Evolutionary conservation across 2,797 vertebrate genomes (phyloP), one percentile per base, ranked within the genome.

Genomic region (Acanthurus leucopareius): DNA sequence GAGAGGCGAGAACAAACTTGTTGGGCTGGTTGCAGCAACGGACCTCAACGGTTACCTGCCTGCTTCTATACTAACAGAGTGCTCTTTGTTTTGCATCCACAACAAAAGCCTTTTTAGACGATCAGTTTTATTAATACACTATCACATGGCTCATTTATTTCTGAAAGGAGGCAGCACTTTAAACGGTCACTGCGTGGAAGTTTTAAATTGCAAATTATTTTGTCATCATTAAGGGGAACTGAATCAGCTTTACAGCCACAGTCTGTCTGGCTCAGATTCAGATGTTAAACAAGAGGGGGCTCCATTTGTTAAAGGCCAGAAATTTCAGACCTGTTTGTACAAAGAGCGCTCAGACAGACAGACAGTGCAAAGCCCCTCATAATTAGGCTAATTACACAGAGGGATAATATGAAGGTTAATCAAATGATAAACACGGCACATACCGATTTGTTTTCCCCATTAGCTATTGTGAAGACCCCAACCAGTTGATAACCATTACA

Each of bases 361-460:
- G 74, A 65, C 77, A 10, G 74, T 48, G 68, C 73, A 87, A 91
- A 89, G 85, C 82, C 80, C 83, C 84, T 85, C 72, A 69, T 95
- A 92, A 94, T 93, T 86, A 94, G 88, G 72, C 85, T 92, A 90
- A 94, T 94, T 93, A 93, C 89, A 91, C 79, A 88, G 65, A 80
- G 65, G 86, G 86, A 94, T 92, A 91, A 92, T 77, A 86, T 86
- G 84, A 90, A 89, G 86, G 87, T 92, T 94, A 93, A 93, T 94
- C 88, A 88, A 86, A 93, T 81, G 88, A 93, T 91, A 89, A 93
- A 93, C 91, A 91, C 48, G 75, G 90, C 84, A 93, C 92, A 91
- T 85, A 89, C 74, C 54, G 72, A 93, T 93, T 94, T 94, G 92
- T 94, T 94, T 93, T 92, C 89, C 92, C 90, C 91, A 94, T 92